These are phyloP conservation scores for Drosophila nasuta DNA, from an alignment of 1,140 invertebrate genomes.

Conservation along the genomic window DNA sequence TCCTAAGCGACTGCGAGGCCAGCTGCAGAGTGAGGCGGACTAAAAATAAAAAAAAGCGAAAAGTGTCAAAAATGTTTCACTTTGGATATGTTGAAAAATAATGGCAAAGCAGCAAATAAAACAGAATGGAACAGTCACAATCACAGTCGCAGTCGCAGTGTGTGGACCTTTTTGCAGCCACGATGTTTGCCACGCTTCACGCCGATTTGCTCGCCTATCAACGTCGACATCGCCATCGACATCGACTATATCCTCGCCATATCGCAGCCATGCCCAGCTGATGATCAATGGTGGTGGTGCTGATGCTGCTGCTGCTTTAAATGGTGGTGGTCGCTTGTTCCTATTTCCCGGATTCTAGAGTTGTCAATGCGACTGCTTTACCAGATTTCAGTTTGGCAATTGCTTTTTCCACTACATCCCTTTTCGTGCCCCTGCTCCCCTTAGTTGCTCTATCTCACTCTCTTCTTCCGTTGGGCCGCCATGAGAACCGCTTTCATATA, in stretches of 20 bases:
- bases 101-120: constrained; percentile 46
- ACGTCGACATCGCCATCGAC: constrained; percentile 45
- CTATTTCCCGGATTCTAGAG: neutral
- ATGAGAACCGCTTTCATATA: constrained; percentile 64
- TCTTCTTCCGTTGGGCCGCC: neutral
- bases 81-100: constrained; percentile 82
- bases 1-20: constrained; percentile 38
- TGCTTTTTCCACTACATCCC: constrained; percentile 45
- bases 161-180: constrained; percentile 62
- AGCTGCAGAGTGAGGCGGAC: constrained; percentile 48
- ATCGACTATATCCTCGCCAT: constrained; percentile 21
- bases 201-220: constrained; percentile 81
- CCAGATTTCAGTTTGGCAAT: constrained; percentile 39
- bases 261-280: constrained; percentile 6
- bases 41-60: constrained; percentile 38
- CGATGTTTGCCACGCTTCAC: constrained; percentile 82
- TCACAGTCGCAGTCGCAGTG: neutral
- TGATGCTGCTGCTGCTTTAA: neutral
- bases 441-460: neutral
- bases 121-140: constrained; percentile 10
- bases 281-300: constrained; percentile 17
- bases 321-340: constrained; percentile 18
- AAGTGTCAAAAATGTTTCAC: constrained; percentile 84
- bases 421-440: constrained; percentile 27
- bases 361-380: constrained; percentile 22